These are phyloP conservation scores for Drosophila imparisetae DNA, from an alignment of 2,888 invertebrate species.

Conservation along the genomic window DNA sequence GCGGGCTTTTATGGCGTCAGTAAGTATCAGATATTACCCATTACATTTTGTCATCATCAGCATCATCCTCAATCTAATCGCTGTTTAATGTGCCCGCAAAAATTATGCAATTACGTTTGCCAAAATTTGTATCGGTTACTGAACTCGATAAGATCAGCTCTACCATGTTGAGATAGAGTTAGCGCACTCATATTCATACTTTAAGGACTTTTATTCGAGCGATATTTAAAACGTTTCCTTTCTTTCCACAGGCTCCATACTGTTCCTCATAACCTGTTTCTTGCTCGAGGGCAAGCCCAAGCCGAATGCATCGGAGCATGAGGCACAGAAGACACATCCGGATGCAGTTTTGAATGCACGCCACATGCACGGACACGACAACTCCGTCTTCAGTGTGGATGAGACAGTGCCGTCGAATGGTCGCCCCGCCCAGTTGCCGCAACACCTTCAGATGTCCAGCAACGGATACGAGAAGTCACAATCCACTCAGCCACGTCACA, in stretches of 20 bases:
- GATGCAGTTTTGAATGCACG: constrained; percentile 69
- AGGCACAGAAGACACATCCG: constrained; percentile 55
- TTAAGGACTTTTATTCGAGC: background rate
- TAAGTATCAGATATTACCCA: constrained; percentile 80
- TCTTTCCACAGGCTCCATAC: constrained; percentile 89
- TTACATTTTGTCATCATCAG: background rate
- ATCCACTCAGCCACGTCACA: constrained; percentile 60
- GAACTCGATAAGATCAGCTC: background rate
- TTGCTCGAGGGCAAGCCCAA: constrained; percentile 88
- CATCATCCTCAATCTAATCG: background rate
- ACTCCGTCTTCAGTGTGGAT: constrained; percentile 83
- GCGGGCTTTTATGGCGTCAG: constrained; percentile 94
- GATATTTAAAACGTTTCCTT: background rate
- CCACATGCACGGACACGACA: constrained; percentile 83
- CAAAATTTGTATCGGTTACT: background rate
- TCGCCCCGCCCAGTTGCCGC: constrained; percentile 79
- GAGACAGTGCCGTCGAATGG: constrained; percentile 79
- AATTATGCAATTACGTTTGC: background rate
- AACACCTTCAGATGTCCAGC: constrained; percentile 75
- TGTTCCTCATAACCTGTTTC: constrained; percentile 93
- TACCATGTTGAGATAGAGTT: background rate
- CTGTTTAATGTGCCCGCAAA: background rate
- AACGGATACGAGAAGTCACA: constrained; percentile 77
- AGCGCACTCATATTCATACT: background rate
- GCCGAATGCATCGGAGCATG: constrained; percentile 43